Evolutionary conservation across 2,113 vertebrate genomes (phyloP).

Genomic region (Symphodus melops): DNA sequence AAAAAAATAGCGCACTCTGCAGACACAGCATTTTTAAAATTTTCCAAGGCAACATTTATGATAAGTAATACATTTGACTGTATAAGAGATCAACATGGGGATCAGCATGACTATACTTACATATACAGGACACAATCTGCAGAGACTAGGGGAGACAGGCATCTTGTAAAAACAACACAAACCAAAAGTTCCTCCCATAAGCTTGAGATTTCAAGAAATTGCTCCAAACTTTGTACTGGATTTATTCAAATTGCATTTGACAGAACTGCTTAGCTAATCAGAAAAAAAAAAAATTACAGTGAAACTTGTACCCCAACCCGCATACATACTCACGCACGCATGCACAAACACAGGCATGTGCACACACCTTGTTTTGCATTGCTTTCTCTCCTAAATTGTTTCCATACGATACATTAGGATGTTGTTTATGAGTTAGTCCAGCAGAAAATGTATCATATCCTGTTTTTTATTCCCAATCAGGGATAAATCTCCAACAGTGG

Average conservation of each 20-base stretch:
- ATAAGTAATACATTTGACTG: no score
- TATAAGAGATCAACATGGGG: no score
- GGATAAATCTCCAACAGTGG: constrained; percentile 51
- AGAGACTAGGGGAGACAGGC: no score
- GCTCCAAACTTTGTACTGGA: no score
- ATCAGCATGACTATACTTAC: no score
- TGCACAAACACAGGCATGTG: no score
- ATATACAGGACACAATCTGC: no score
- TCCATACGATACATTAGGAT: constrained; percentile 42
- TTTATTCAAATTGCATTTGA: not conserved
- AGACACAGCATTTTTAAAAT: no score
- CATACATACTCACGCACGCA: not conserved
- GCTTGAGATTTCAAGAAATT: not conserved
- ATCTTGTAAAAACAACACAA: no score
- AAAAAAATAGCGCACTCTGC: no score
- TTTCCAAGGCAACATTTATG: no score
- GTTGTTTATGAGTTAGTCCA: constrained; percentile 56
- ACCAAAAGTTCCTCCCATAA: no score
- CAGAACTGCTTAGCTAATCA: constrained; percentile 20
- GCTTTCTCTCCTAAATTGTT: constrained; percentile 38
- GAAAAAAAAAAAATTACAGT: constrained; percentile 10
- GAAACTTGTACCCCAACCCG: not conserved
- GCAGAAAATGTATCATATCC: constrained; percentile 58
- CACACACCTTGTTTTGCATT: constrained; percentile 13
- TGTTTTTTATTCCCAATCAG: constrained; percentile 46